Conservation (phyloP, 2,888 invertebrate genomes). For the Cacoxenus indagator region DNA sequence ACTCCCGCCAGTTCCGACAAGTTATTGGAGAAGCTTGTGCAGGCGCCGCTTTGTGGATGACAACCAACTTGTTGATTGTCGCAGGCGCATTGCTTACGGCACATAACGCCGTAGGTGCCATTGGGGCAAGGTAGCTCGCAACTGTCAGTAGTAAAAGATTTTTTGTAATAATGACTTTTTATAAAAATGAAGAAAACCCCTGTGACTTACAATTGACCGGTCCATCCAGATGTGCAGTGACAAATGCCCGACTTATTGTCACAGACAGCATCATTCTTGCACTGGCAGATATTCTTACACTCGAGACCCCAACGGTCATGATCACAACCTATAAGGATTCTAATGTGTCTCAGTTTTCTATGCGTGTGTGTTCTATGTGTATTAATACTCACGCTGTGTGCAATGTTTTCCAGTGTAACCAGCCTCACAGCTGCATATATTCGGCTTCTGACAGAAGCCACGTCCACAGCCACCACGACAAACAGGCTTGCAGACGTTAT, state of each 20-base stretch:
- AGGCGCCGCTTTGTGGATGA: constrained; percentile 59
- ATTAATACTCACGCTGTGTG: constrained; percentile 61
- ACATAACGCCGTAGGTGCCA: constrained; percentile 68
- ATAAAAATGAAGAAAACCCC: not conserved
- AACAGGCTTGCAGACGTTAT: constrained; percentile 69
- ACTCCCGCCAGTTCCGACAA: constrained; percentile 29
- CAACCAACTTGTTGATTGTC: constrained; percentile 48
- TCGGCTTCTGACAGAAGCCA: constrained; percentile 74
- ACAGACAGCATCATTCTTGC: constrained; percentile 76
- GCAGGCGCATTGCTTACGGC: constrained; percentile 66
- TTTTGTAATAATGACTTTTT: not conserved
- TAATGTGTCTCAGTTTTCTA: no score
- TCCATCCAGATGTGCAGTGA: constrained; percentile 78
- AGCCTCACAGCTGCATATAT: constrained; percentile 75
- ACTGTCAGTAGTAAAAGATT: no score
- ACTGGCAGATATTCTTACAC: constrained; percentile 79
- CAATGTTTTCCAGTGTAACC: constrained; percentile 71
- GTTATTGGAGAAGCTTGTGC: constrained; percentile 29
- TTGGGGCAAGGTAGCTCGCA: constrained; percentile 67
- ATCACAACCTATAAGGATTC: constrained; percentile 79
- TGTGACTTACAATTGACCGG: constrained; percentile 76
- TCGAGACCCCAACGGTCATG: constrained; percentile 81
- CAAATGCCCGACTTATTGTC: constrained; percentile 77
- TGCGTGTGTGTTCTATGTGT: not conserved
- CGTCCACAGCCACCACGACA: constrained; percentile 69